Conservation (phyloP, 2,888 invertebrate genomes). For the Phlogophora meticulosa region DNA sequence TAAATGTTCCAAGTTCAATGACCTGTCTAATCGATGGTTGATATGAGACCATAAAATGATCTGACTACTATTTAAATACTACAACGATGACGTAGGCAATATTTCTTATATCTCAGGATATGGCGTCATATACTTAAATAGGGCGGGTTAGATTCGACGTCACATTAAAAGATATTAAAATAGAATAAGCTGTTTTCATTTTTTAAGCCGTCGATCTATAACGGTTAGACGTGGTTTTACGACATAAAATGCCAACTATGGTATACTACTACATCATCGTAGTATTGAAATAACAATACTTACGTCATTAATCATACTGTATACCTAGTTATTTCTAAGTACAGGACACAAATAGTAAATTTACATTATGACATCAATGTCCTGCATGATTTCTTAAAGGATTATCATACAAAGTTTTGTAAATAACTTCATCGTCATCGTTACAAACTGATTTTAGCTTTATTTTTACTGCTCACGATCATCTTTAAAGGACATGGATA, state of each 20-base stretch:
- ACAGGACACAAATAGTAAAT: background rate
- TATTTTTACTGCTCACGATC: background rate
- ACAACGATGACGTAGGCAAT: slow-evolving; percentile 53
- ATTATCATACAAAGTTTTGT: background rate
- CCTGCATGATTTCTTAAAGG: background rate
- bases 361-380: background rate
- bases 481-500: background rate
- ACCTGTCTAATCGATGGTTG: slow-evolving; percentile 67
- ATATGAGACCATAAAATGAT: slow-evolving; percentile 56
- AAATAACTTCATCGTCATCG: slow-evolving; percentile 3
- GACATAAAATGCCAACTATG: slow-evolving; percentile 24
- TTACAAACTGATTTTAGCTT: slow-evolving; percentile 9
- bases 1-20: slow-evolving; percentile 69
- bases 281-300: slow-evolving; percentile 21
- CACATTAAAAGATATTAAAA: too few species aligned
- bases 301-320: slow-evolving; percentile 29
- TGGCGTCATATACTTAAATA: slow-evolving; percentile 30
- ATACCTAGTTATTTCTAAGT: background rate
- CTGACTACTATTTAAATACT: slow-evolving; percentile 36
- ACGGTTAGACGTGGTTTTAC: slow-evolving; percentile 27
- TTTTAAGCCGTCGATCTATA: background rate
- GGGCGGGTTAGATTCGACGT: background rate
- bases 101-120: slow-evolving; percentile 34
- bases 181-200: slow-evolving; percentile 12
- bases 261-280: slow-evolving; percentile 30